Base-by-base conservation (phyloP, 1,140 invertebrate genomes). In the Drosophila equinoxialis region DNA sequence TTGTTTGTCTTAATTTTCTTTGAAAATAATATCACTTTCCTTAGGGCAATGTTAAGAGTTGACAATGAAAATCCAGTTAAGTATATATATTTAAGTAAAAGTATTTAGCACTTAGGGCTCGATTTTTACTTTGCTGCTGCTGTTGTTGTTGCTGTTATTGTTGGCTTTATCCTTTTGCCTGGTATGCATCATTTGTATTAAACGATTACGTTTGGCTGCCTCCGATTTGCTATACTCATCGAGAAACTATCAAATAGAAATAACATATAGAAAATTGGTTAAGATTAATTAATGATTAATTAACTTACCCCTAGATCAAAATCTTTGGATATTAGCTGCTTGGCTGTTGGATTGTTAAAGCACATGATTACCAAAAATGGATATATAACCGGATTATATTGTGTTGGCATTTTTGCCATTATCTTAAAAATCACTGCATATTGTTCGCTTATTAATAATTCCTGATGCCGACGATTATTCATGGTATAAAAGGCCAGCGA, bases 281-380 rank as follows among this genome's bases (percentile, higher is more conserved):
- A 23, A 42, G 6, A 13, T 33, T 6, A 62, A 45, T 14, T 39
- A 5, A 8, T 35, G 17, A 20, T 17, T 8, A 6, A n/a, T 1
- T 4, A 81, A 81, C 77, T 90, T 65, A 92, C 91, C 72, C 72
- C 57, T 69, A 92, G 57, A 81, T 92, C 79, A 75, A 92, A 92
- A 33, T 91, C 86, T 59, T 69, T 78, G 35, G 76, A 65, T 57
- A 92, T 78, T 33, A 90, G 65, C 77, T 85, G 75, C 61, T 82
- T 79, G 11, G 90, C 91, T 3, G 80, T 48, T 0, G 79, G 23
- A 85, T 92, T 91, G 60, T 90, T 75, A 48, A 75, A 83, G 60
- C 73, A 92, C 33, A 91, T 74, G 10, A 96, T 95, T 64, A 98
- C 94, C 37, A 99, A 93, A 0, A 97, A 98, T 1, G 98, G 98